Evolutionary conservation across 2,797 vertebrate species (phyloP).

Genomic region (Chanos chanos): DNA sequence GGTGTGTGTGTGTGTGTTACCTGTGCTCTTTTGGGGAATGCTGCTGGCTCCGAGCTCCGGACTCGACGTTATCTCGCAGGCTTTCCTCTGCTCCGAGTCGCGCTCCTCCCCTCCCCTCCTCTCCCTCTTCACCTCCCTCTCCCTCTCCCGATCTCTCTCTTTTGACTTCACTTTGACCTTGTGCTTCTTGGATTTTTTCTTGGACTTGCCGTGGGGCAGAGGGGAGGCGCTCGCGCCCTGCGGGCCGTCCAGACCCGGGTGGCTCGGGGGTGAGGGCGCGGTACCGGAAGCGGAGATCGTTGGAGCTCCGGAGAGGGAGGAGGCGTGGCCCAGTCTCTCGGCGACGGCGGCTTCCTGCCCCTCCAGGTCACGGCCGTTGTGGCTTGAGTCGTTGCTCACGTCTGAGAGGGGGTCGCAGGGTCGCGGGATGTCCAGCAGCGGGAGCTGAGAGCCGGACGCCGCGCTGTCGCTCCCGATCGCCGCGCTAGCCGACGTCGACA

Average conservation of each 20-base stretch:
- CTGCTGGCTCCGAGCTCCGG: constrained; percentile 61
- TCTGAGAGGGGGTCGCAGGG: constrained; percentile 85
- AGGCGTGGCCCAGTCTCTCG: constrained; percentile 72
- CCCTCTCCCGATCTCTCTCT: constrained; percentile 65
- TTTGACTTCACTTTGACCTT: constrained; percentile 85
- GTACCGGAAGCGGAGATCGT: constrained; percentile 18
- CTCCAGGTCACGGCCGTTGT: constrained; percentile 84
- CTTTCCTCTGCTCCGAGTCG: constrained; percentile 56
- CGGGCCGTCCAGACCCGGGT: constrained; percentile 30
- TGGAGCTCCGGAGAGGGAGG: constrained; percentile 32
- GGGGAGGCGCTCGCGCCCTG: constrained; percentile 50
- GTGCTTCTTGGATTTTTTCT: constrained; percentile 95
- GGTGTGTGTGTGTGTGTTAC: too few species aligned
- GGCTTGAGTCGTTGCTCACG: constrained; percentile 86
- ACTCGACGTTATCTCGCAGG: constrained; percentile 63
- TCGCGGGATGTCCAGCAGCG: constrained; percentile 75
- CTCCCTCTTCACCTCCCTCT: constrained; percentile 54
- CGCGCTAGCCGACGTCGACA: constrained; percentile 34
- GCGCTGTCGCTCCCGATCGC: constrained; percentile 49
- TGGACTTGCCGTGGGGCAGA: constrained; percentile 74
- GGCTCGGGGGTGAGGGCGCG: constrained; percentile 47
- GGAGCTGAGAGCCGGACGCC: constrained; percentile 72
- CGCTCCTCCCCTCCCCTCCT: constrained; percentile 57
- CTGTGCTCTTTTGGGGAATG: constrained; percentile 74
- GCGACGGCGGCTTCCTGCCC: constrained; percentile 65